Percentiles rank a stretch among this genome's conserved stretches.
Evolutionary conservation across 2,113 vertebrate genomes (phyloP).

Genomic region (Candoia aspera): DNA sequence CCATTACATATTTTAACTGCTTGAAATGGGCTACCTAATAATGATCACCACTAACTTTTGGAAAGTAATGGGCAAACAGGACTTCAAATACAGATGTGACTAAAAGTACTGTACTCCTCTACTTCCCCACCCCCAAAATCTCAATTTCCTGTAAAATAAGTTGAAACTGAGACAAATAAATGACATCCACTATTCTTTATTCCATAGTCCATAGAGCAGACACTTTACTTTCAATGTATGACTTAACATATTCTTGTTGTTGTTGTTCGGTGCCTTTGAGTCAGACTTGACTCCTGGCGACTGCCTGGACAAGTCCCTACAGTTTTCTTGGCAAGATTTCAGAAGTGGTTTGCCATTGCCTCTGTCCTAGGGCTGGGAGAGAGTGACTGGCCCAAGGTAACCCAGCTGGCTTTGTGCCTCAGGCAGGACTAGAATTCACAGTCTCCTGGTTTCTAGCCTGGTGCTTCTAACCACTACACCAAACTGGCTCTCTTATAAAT

Average conservation of each 20-base stretch:
- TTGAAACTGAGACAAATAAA: neutral
- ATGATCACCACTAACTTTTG: neutral
- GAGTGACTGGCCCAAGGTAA: neutral
- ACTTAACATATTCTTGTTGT: neutral
- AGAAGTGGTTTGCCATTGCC: neutral
- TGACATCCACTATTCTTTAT: neutral
- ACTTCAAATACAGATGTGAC: neutral
- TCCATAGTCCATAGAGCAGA: too few species aligned
- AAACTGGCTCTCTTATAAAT: neutral
- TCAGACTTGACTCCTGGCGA: neutral
- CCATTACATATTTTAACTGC: too few species aligned
- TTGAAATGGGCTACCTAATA: neutral
- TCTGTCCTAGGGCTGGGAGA: neutral
- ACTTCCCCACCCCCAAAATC: neutral
- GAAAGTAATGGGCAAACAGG: neutral
- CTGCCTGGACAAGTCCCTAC: neutral
- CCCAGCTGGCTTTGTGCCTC: neutral
- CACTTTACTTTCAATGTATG: neutral
- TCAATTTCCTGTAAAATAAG: neutral
- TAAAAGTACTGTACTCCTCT: neutral
- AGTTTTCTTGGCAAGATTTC: neutral
- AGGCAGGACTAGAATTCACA: neutral
- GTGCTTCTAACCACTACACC: neutral
- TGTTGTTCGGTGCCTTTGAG: neutral
- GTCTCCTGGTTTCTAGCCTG: neutral